These are phyloP conservation scores for Vombatus ursinus DNA, from an alignment of 2,113 vertebrate genomes.

Conservation along the genomic window DNA sequence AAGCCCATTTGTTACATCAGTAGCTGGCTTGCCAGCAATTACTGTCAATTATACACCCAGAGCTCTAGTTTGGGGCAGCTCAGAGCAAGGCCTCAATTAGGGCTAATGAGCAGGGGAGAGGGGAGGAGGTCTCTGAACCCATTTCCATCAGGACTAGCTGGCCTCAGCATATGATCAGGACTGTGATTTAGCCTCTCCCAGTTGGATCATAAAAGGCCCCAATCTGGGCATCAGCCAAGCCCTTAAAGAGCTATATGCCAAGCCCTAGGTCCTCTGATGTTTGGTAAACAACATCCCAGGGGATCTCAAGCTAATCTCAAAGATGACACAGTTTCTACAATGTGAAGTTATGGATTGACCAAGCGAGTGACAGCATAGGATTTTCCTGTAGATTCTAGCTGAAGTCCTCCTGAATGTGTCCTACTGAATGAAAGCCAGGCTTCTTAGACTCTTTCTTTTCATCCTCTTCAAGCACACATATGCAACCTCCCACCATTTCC, in stretches of 20 bases:
- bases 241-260: background rate
- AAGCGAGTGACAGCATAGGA: background rate
- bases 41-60: background rate
- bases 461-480: background rate
- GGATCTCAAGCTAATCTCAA: background rate
- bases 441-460: background rate
- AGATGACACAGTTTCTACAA: background rate
- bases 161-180: background rate
- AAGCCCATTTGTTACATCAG: background rate
- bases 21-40: background rate
- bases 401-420: background rate
- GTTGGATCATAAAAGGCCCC: background rate
- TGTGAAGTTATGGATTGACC: background rate
- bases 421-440: background rate
- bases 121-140: background rate
- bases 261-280: background rate
- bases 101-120: background rate
- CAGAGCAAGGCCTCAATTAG: constrained; percentile 1
- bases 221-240: background rate
- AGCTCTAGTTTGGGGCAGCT: background rate
- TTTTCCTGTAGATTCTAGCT: background rate
- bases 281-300: background rate
- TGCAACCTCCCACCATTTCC: background rate
- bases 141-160: background rate
- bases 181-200: background rate